Percentiles rank a stretch among this genome's conserved stretches.
These are phyloP conservation scores for Trogon surrucura DNA, from an alignment of 2,113 vertebrate genomes.

Conservation along the genomic window DNA sequence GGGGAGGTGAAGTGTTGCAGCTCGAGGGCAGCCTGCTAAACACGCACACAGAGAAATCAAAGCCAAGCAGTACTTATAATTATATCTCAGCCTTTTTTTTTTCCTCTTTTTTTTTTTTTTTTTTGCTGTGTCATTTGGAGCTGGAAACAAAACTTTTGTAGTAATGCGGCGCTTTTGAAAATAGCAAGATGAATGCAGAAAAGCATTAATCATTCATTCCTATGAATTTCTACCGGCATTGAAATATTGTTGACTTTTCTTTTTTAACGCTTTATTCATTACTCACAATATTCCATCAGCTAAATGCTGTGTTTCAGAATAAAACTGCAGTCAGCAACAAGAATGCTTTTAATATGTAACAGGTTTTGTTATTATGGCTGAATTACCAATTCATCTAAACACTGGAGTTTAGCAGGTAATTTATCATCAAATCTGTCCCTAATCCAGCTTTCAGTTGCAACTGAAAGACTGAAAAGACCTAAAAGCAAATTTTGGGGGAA, in stretches of 20 bases:
- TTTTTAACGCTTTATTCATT: constrained; percentile 59
- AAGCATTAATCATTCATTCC: constrained; percentile 37
- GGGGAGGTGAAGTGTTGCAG: background rate
- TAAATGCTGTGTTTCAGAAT: constrained; percentile 27
- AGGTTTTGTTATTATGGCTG: background rate
- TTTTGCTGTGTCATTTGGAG: constrained; percentile 32
- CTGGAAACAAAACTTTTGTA: constrained; percentile 11
- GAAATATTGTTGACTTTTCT: constrained; percentile 33
- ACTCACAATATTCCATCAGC: constrained; percentile 43
- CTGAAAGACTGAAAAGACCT: background rate
- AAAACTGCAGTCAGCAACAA: constrained; percentile 17
- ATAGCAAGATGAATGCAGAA: constrained; percentile 6
- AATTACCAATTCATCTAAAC: constrained; percentile 12
- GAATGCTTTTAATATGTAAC: background rate
- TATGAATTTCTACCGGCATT: constrained; percentile 24
- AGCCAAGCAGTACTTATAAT: background rate
- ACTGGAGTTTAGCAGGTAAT: background rate
- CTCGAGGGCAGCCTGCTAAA: background rate
- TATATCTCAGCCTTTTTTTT: background rate
- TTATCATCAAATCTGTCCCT: background rate
- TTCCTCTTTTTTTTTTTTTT: background rate
- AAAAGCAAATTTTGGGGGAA: background rate
- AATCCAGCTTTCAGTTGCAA: background rate
- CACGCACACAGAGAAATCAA: background rate
- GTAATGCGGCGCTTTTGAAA: constrained; percentile 36